Evolutionary conservation across 2,888 invertebrate genomes (phyloP).

Genomic region (Empis livida): DNA sequence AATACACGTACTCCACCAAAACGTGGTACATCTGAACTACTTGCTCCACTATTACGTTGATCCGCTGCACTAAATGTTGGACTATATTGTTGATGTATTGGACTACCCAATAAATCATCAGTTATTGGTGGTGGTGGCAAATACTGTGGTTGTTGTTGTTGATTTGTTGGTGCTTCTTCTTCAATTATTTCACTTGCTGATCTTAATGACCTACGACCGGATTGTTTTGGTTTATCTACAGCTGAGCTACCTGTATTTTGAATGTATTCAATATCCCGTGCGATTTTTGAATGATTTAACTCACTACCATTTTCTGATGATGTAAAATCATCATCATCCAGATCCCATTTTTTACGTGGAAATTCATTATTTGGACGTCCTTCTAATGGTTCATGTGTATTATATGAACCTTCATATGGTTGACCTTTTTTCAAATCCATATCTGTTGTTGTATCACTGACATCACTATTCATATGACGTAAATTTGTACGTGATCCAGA

Average conservation of each 20-base stretch:
- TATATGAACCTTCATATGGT: constrained; percentile 68
- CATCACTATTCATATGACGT: constrained; percentile 39
- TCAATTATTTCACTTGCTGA: constrained; percentile 34
- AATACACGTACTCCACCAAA: constrained; percentile 33
- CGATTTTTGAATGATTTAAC: constrained; percentile 47
- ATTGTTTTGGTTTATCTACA: constrained; percentile 39
- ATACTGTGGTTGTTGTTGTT: constrained; percentile 11
- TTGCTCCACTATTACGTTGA: constrained; percentile 28
- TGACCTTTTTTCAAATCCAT: constrained; percentile 50
- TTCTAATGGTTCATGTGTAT: constrained; percentile 68
- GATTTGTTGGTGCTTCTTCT: constrained; percentile 3
- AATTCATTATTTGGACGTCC: constrained; percentile 62
- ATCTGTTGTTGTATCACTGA: constrained; percentile 40
- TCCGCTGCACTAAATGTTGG: constrained; percentile 35
- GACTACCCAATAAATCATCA: constrained; percentile 7
- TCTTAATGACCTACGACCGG: constrained; percentile 42
- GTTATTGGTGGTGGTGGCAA: constrained; percentile 2
- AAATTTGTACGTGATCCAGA: constrained; percentile 44
- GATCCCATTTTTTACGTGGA: constrained; percentile 67
- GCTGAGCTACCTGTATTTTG: constrained; percentile 31
- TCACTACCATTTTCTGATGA: constrained; percentile 48
- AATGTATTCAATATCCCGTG: constrained; percentile 49
- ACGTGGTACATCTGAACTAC: constrained; percentile 25
- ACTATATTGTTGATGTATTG: constrained; percentile 24
- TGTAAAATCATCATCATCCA: constrained; percentile 50